phyloP scores from a whole-genome alignment of 2,797 vertebrate genomes.

The Rhinogobio ventralis region DNA sequence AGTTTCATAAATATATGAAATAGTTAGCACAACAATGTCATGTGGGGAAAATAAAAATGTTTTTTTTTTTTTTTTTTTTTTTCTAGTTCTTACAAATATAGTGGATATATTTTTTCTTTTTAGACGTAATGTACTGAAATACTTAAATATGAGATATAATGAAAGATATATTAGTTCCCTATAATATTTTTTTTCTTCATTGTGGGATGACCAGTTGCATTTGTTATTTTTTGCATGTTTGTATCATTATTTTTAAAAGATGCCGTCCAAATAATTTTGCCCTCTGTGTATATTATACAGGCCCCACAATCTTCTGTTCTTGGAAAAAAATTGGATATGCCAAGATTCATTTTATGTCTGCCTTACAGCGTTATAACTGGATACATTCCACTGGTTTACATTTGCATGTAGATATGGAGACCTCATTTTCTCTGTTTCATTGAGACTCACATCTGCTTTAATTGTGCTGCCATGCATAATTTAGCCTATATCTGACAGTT shows the following conservation, averaged over 20 bases:
- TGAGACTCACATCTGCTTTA: slow-evolving; percentile 29
- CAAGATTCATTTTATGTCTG: not conserved
- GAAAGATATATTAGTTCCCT: not conserved
- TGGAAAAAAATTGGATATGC: slow-evolving; percentile 15
- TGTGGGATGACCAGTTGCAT: not conserved
- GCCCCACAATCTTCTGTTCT: not conserved
- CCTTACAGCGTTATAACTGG: slow-evolving; percentile 7
- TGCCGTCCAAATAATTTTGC: not conserved
- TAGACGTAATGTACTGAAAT: not conserved
- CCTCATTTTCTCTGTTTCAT: slow-evolving; percentile 28
- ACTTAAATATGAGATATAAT: not conserved
- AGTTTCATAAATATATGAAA: not conserved
- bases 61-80: too few species aligned
- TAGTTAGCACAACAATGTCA: not conserved
- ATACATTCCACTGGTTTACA: slow-evolving; percentile 22
- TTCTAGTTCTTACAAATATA: not conserved
- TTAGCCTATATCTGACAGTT: slow-evolving; percentile 25
- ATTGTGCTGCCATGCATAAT: slow-evolving; percentile 38
- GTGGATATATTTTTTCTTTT: not conserved
- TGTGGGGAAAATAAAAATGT: not conserved
- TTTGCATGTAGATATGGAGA: slow-evolving; percentile 8
- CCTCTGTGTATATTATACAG: slow-evolving; percentile 6
- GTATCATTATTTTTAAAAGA: not conserved
- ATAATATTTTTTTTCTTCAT: not conserved
- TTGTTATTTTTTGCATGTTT: not conserved